Evolutionary conservation across 2,888 invertebrate species (phyloP).

Genomic region (Dasysyrphus albostriatus): DNA sequence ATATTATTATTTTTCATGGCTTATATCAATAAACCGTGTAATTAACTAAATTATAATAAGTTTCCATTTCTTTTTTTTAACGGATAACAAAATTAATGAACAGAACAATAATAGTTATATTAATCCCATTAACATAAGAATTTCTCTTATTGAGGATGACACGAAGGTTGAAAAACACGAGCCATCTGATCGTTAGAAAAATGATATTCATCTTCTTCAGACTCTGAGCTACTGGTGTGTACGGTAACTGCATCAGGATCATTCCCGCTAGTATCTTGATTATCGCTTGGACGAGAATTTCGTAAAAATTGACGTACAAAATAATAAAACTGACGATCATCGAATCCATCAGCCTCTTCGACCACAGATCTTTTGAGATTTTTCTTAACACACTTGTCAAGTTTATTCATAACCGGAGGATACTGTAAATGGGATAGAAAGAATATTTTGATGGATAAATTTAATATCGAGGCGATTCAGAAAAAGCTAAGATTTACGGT

Average conservation of each 20-base stretch:
- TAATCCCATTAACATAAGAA: not conserved
- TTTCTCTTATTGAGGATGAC: slow-evolving; percentile 58
- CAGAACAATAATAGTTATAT: not conserved
- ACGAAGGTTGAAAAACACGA: slow-evolving; percentile 63
- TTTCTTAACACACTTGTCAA: slow-evolving; percentile 79
- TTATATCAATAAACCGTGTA: slow-evolving; percentile 20
- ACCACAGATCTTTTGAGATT: slow-evolving; percentile 79
- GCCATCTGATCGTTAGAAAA: slow-evolving; percentile 65
- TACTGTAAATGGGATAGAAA: slow-evolving; percentile 72
- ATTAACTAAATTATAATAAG: slow-evolving; percentile 49
- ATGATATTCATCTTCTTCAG: slow-evolving; percentile 59
- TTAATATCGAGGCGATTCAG: not conserved
- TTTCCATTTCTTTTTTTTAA: slow-evolving; percentile 24
- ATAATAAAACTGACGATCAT: slow-evolving; percentile 80
- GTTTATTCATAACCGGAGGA: slow-evolving; percentile 78
- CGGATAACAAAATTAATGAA: slow-evolving; percentile 27
- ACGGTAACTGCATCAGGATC: slow-evolving; percentile 56
- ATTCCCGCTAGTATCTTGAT: slow-evolving; percentile 53
- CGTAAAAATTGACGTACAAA: slow-evolving; percentile 81
- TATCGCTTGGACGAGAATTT: slow-evolving; percentile 74
- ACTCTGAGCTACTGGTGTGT: slow-evolving; percentile 58
- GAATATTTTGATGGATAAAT: not conserved
- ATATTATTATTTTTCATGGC: slow-evolving; percentile 1
- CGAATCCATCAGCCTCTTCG: slow-evolving; percentile 77
- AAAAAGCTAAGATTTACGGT: slow-evolving; percentile 76